Evolutionary conservation across 2,888 invertebrate species (phyloP), one percentile per base, ranked within the genome.

Genomic region (Agonopterix arenella): DNA sequence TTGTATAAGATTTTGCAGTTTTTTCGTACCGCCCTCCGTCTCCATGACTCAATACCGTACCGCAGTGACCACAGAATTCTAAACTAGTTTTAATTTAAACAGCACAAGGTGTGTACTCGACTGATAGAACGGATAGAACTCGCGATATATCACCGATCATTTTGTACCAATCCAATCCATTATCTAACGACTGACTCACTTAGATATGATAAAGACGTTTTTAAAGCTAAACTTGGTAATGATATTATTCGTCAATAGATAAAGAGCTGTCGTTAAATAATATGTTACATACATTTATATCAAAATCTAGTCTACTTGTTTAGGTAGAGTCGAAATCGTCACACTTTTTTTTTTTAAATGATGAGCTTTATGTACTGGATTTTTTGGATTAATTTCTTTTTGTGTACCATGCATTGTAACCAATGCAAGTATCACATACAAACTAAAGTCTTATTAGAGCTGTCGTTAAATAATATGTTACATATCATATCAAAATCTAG

Each of bases 1-100:
- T 56, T 83, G 67, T 60, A 88, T 88, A 37, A 86, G 71, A 60
- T 76, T 64, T 46, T 72, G 71, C 75, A 81, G 79, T 53, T 81
- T 78, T 48, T 57, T 43, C 10, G 8, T 43, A 43, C n/a, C 40
- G 10, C n/a, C n/a, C 10, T 40, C 40, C 40, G n/a, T 40, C n/a
- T 40, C n/a, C 9, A 40, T 40, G 40, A 40, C 9, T n/a, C n/a
- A 40, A 7, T 2, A 7, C 28, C 5, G 5, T 5, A 28, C 28
- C 28, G 28, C 28, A 28, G 5, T 28, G 48, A 52, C 16, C 45
- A 48, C 49, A 11, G 45, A 13, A 40, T 11, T 42, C 3, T n/a
- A 36, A 7, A 41, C 36, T 16, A 28, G 36, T 16, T 11, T 45
- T 13, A 36, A 47, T 11, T 45, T 11, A 36, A 47, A 5, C 37